Evolutionary conservation across 2,113 vertebrate genomes (phyloP), one percentile per base, ranked within the genome.

Genomic region (Trematomus loennbergii): DNA sequence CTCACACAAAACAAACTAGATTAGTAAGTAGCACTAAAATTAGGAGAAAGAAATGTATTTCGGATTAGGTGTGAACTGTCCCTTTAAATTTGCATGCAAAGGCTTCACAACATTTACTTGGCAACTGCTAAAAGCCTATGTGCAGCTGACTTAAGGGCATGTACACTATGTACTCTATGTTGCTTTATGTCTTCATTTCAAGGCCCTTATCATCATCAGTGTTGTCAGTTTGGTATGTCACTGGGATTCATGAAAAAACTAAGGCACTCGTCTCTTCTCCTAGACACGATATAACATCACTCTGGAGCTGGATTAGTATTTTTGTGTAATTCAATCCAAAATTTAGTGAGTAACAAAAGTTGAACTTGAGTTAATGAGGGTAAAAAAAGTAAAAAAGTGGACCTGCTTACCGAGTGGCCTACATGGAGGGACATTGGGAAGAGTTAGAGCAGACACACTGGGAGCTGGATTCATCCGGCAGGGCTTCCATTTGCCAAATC

Each of bases 401-500:
- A 66, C 48, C 48, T 75, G 25, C 68, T 76, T 77, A 86, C 45
- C 67, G 85, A 83, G 68, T 65, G 73, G 64, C 77, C 77, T 72
- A 81, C 60, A 82, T 79, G 65, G 45, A 76, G 58, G 52, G 52
- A 58, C 59, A 45, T 69, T 33, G 59, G 59, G 52, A 22, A 58
- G 49, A 52, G 67, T 25, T 15, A 33, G 45, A 48, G 71, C 49
- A 48, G 57, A 46, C 63, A 53, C 48, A 54, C 54, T 75, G 70
- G 57, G 55, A 86, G 59, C 71, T 58, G 55, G 45, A 87, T 63
- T 77, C 52, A 75, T 75, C 70, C 67, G 59, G 53, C 55, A 46
- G 60, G 55, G 12, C 65, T 79, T 75, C 71, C 78, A 81, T 82
- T 74, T 78, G 58, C 4, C 65, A 84, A 78, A 88, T 80, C 79